Evolutionary conservation across 2,888 invertebrate genomes (phyloP).

Genomic region (Pyrrhopygopsis socrates): DNA sequence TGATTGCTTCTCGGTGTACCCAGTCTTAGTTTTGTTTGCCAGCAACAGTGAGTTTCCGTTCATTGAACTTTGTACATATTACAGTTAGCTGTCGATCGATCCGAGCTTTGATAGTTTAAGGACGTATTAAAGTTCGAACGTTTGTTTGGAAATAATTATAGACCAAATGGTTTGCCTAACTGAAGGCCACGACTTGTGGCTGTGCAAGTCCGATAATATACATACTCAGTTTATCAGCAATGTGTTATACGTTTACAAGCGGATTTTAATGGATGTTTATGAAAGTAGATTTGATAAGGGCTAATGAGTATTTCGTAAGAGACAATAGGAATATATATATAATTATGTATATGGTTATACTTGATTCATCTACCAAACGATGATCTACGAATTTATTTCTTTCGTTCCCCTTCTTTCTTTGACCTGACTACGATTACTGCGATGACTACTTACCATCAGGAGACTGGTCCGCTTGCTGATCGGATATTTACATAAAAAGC

Average conservation of each 20-base stretch:
- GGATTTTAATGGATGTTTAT: no score
- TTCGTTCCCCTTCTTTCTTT: no score
- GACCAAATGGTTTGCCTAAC: not conserved
- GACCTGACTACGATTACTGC: no score
- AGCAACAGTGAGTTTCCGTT: slow-evolving; percentile 38
- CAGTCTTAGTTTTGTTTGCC: slow-evolving; percentile 56
- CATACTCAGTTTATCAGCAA: not conserved
- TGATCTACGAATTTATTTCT: no score
- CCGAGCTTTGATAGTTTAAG: slow-evolving; percentile 36
- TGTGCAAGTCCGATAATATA: not conserved
- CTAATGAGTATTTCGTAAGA: no score
- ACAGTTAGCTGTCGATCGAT: slow-evolving; percentile 33
- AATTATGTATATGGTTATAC: no score
- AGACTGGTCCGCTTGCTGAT: no score
- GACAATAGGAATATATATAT: no score
- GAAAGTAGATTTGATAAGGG: no score
- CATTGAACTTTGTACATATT: slow-evolving; percentile 57
- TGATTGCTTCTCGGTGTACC: slow-evolving; percentile 89
- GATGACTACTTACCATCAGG: no score
- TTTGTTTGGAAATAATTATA: slow-evolving; percentile 30
- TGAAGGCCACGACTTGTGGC: not conserved
- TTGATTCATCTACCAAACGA: no score
- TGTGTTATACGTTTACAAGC: not conserved
- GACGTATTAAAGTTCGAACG: slow-evolving; percentile 18
- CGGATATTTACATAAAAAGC: no score